These are phyloP conservation scores for Leptobrachium ailaonicum DNA, from an alignment of 2,113 vertebrate genomes.

Conservation along the genomic window DNA sequence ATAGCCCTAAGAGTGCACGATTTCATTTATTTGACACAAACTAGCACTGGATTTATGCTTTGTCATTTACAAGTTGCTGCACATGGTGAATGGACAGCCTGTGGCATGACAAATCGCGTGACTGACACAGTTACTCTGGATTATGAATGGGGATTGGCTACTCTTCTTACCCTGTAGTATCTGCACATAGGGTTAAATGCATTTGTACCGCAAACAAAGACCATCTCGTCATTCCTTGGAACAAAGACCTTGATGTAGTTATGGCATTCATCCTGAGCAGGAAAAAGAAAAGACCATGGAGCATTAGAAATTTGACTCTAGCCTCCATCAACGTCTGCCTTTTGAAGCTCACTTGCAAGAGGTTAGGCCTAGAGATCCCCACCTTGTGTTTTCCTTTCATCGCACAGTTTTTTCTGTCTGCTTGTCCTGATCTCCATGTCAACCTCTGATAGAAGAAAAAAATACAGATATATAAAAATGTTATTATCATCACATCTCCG, in stretches of 20 bases:
- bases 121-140: no score
- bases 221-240: slow-evolving; percentile 93
- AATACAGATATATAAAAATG: neutral
- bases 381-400: slow-evolving; percentile 98
- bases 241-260: slow-evolving; percentile 99
- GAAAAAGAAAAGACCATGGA: slow-evolving; percentile 9
- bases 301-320: slow-evolving; percentile 2
- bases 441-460: slow-evolving; percentile 76
- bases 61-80: no score
- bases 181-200: slow-evolving; percentile 98
- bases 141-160: neutral
- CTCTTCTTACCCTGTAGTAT: slow-evolving; percentile 87
- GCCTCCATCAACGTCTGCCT: slow-evolving; percentile 4
- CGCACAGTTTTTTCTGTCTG: slow-evolving; percentile 90
- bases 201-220: slow-evolving; percentile 97
- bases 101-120: no score
- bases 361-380: slow-evolving; percentile 51
- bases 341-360: slow-evolving; percentile 15
- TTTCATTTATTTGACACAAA: no score
- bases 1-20: no score
- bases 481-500: slow-evolving; percentile 13
- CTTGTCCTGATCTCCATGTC: slow-evolving; percentile 92
- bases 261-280: slow-evolving; percentile 92
- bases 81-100: no score
- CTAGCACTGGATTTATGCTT: no score